A percentile compares a stretch with the other conserved stretches of the same genome.
phyloP scores from a whole-genome alignment of 2,113 vertebrate species.

The Peromyscus californicus region DNA sequence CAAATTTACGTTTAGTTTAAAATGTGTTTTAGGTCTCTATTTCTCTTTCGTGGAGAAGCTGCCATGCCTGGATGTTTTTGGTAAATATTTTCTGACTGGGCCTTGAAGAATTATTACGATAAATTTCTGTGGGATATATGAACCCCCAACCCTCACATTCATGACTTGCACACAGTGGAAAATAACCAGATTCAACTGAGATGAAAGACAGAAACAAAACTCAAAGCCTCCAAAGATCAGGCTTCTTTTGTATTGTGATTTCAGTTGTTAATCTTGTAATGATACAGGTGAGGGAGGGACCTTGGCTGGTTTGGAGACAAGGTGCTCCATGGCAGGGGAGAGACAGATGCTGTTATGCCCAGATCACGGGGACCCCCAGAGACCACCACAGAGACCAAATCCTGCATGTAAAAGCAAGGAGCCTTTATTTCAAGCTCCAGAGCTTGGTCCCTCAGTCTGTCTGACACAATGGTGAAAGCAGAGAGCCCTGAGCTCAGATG shows the following conservation, averaged over 20 bases:
- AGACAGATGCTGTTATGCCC: no score
- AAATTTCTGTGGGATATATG: constrained; percentile 5
- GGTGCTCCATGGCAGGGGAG: no score
- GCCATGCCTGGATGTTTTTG: neutral
- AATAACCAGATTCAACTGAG: neutral
- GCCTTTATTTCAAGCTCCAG: no score
- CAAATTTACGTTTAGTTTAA: neutral
- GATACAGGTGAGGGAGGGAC: no score
- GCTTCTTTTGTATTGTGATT: neutral
- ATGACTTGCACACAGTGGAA: neutral
- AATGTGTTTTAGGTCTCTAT: neutral
- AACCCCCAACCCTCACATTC: neutral
- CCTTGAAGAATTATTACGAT: neutral
- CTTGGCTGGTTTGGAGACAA: no score
- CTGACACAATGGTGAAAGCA: no score
- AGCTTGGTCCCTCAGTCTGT: no score
- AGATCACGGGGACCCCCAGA: no score
- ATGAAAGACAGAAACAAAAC: neutral
- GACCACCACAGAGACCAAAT: no score
- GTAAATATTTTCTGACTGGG: neutral
- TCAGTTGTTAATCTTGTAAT: neutral
- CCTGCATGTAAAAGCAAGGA: no score
- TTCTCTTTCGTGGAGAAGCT: neutral
- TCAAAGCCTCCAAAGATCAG: neutral
- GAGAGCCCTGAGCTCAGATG: no score